phyloP scores from a whole-genome alignment of 2,113 vertebrate species.

The Atlantisia rogersi region DNA sequence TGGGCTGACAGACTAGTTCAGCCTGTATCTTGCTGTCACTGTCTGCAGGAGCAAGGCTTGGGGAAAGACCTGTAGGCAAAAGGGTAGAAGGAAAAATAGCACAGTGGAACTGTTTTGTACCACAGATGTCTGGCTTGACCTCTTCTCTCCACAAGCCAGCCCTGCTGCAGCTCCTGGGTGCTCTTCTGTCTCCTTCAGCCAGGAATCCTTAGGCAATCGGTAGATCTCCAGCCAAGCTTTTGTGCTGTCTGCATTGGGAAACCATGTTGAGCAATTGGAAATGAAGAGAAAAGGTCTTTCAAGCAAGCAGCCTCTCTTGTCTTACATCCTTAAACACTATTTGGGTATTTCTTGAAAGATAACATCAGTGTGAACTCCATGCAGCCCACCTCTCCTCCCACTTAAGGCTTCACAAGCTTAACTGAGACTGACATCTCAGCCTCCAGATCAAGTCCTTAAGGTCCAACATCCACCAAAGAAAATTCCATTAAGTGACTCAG shows the following conservation, averaged over 20 bases:
- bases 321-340: background rate
- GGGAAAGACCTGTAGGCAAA: background rate
- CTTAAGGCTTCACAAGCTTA: background rate
- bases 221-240: constrained; percentile 85
- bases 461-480: background rate
- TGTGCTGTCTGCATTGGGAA: constrained; percentile 75
- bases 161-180: background rate
- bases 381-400: background rate
- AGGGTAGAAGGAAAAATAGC: background rate
- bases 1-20: background rate
- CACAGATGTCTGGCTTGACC: background rate
- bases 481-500: background rate
- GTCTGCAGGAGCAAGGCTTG: background rate
- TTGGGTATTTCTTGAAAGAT: background rate
- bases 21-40: background rate
- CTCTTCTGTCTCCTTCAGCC: constrained; percentile 80
- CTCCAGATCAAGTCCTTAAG: background rate
- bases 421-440: background rate
- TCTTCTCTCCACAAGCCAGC: constrained; percentile 2
- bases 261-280: constrained; percentile 33
- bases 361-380: background rate
- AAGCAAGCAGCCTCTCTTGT: background rate
- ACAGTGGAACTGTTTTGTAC: constrained; percentile 31
- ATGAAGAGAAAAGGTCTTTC: constrained; percentile 15
- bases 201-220: constrained; percentile 81